Conservation (phyloP, 2,113 vertebrate genomes). For the Trochalopteron elliotii region DNA sequence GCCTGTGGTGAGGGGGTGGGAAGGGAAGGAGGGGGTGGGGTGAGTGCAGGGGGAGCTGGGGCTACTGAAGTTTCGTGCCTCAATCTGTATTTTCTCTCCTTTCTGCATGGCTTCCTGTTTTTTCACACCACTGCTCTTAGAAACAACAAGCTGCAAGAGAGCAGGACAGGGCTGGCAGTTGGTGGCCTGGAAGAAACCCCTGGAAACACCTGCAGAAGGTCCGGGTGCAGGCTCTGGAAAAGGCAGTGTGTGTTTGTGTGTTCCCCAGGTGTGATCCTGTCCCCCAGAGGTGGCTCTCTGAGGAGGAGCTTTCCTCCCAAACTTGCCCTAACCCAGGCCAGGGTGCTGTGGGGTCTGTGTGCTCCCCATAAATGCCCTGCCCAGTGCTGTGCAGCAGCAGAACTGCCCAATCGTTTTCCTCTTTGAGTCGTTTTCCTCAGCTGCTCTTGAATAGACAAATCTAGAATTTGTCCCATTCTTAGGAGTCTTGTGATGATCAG, state of each 20-base stretch:
- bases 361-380: not conserved
- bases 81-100: conserved; percentile 33
- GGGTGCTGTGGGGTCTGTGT: fast-evolving
- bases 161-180: not conserved
- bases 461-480: not conserved
- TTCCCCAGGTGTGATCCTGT: not conserved
- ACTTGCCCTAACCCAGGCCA: not conserved
- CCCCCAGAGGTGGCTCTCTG: fast-evolving
- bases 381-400: not conserved
- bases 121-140: conserved; percentile 50
- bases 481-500: not conserved
- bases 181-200: not conserved
- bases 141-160: conserved; percentile 36
- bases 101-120: conserved; percentile 58
- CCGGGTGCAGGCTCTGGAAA: not conserved
- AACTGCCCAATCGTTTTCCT: fast-evolving
- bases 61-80: not conserved
- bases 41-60: not conserved
- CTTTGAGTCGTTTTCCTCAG: not conserved
- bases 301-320: not conserved
- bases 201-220: not conserved
- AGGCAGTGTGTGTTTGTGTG: fast-evolving
- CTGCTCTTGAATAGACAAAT: not conserved
- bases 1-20: conserved; percentile 49
- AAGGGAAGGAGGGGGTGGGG: conserved; percentile 37